Evolutionary conservation across 2,797 vertebrate species (phyloP).

Genomic region (Tapera naevia): DNA sequence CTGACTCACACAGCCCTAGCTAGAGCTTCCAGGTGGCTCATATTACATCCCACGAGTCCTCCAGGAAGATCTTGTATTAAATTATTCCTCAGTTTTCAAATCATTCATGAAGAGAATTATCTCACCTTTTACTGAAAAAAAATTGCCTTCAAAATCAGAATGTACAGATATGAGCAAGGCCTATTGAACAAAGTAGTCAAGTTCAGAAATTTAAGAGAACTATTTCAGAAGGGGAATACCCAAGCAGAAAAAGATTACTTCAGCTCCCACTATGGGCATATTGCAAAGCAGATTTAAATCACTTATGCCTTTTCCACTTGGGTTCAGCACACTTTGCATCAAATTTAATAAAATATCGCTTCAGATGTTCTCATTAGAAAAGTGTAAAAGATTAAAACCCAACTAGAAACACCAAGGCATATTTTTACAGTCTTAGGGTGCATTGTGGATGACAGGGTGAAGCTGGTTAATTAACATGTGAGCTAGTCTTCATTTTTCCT

Average conservation of each 20-base stretch:
- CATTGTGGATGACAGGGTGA: neutral
- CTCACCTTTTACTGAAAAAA: neutral
- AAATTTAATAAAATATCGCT: neutral
- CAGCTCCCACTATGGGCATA: neutral
- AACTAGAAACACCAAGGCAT: neutral
- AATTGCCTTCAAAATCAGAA: neutral
- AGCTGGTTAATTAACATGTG: neutral
- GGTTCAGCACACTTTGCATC: neutral
- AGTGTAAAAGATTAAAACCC: neutral
- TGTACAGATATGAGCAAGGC: fast-evolving
- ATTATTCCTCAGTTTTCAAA: neutral
- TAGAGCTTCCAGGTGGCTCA: neutral
- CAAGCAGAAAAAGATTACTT: neutral
- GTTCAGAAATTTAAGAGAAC: neutral
- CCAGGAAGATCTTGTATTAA: neutral
- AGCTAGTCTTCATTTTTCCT: neutral
- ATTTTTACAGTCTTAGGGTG: neutral
- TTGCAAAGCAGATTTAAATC: neutral
- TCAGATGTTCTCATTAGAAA: neutral
- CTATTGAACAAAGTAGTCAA: neutral
- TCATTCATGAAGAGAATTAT: neutral
- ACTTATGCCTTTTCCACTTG: neutral
- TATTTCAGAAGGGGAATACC: neutral
- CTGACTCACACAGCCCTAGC: neutral
- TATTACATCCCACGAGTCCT: neutral